These are phyloP conservation scores for Tenthredo scrophulariae DNA, from an alignment of 2,888 invertebrate genomes.

Conservation along the genomic window DNA sequence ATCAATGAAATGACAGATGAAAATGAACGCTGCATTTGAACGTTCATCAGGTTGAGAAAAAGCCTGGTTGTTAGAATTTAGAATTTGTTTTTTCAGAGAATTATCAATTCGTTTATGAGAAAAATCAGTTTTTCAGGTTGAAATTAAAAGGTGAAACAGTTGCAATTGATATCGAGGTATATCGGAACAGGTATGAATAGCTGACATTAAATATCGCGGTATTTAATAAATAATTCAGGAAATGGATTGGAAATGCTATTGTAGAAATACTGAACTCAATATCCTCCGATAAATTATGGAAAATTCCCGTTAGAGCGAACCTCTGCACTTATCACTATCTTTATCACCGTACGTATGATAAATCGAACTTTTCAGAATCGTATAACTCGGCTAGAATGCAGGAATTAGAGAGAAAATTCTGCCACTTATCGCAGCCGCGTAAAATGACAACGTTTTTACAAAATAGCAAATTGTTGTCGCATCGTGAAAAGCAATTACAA, in stretches of 20 bases:
- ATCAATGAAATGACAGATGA: neutral
- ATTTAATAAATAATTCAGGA: neutral
- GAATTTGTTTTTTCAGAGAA: neutral
- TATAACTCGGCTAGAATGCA: neutral
- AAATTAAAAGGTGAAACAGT: neutral
- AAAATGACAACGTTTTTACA: neutral
- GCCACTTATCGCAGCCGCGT: neutral
- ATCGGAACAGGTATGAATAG: neutral
- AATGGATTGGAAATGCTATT: constrained; percentile 8
- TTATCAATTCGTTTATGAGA: neutral
- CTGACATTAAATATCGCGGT: constrained; percentile 1
- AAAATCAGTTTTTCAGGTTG: neutral
- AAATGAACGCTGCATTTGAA: neutral
- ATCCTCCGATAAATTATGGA: constrained; percentile 12
- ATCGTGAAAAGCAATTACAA: neutral
- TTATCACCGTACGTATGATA: constrained; percentile 24
- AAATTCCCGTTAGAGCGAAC: neutral
- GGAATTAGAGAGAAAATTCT: constrained; percentile 20
- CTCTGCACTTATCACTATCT: constrained; percentile 25
- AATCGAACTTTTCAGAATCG: constrained; percentile 20
- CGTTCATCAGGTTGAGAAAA: neutral
- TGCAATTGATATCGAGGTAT: neutral
- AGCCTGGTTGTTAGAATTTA: neutral
- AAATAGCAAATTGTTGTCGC: neutral
- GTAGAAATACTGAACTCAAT: neutral